A percentile compares a stretch with the other conserved stretches of the same genome.
Evolutionary conservation across 2,888 invertebrate genomes (phyloP).

Genomic region (Pyrochroa serraticornis): DNA sequence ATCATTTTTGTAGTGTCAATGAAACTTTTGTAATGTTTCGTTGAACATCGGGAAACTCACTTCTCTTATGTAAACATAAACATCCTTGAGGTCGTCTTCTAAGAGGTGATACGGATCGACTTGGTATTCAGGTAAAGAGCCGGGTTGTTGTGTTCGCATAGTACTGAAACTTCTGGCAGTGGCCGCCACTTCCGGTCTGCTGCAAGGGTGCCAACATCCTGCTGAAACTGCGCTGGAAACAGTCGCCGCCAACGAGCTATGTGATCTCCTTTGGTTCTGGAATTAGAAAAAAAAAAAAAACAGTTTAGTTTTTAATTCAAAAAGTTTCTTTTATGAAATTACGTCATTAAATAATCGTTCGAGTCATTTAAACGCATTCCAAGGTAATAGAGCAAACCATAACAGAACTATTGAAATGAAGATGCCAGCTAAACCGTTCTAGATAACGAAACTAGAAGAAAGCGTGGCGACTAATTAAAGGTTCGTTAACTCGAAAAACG

Average conservation of each 20-base stretch:
- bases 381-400: neutral
- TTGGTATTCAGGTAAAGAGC: conserved; percentile 79
- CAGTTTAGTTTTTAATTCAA: too few relatives aligned
- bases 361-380: too few relatives aligned
- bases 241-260: conserved; percentile 28
- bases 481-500: conserved; percentile 12
- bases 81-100: conserved; percentile 84
- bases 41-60: conserved; percentile 60
- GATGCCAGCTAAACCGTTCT: conserved; percentile 14
- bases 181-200: conserved; percentile 53
- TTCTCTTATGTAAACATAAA: conserved; percentile 85
- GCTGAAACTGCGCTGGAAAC: conserved; percentile 48
- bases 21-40: too few relatives aligned
- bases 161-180: conserved; percentile 66
- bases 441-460: conserved; percentile 22
- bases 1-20: too few relatives aligned
- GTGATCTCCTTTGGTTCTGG: conserved; percentile 31
- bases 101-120: conserved; percentile 86
- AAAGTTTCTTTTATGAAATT: neutral
- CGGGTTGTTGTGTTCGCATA: conserved; percentile 80
- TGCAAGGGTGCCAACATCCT: conserved; percentile 53
- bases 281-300: too few relatives aligned
- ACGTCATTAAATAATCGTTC: neutral
- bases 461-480: conserved; percentile 23
- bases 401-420: conserved; percentile 7